These are phyloP conservation scores for Psylliodes chrysocephalus DNA, from an alignment of 2,888 invertebrate species.

Conservation along the genomic window DNA sequence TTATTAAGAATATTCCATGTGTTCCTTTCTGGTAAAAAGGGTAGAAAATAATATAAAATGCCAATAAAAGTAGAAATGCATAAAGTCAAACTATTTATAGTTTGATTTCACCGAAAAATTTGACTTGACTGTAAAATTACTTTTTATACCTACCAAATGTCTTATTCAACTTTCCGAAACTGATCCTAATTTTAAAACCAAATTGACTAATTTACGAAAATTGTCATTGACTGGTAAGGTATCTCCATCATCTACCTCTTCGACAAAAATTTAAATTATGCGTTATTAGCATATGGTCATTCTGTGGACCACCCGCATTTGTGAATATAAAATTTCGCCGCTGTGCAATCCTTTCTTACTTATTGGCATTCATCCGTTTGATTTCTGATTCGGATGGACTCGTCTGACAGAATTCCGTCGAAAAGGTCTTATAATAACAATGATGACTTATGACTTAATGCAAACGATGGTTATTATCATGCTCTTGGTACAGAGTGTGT, in stretches of 20 bases:
- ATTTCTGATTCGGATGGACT: constrained; percentile 5
- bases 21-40: no score
- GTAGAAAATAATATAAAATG: no score
- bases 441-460: constrained; percentile 1
- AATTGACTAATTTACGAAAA: neutral
- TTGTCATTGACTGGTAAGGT: neutral
- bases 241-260: neutral
- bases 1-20: no score
- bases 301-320: constrained; percentile 22
- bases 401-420: constrained; percentile 7
- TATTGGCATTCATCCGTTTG: constrained; percentile 16
- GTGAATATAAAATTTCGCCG: constrained; percentile 10
- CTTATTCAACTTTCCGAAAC: no score
- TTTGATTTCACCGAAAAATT: no score
- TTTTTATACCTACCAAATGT: no score
- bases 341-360: constrained; percentile 1
- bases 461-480: neutral
- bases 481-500: neutral
- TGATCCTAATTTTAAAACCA: neutral
- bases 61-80: no score
- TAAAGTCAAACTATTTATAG: no score
- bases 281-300: constrained; percentile 19
- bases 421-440: constrained; percentile 2
- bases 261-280: neutral
- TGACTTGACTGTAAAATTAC: no score